Conservation (phyloP, 2,113 vertebrate genomes). For the Aegotheles bennettii region DNA sequence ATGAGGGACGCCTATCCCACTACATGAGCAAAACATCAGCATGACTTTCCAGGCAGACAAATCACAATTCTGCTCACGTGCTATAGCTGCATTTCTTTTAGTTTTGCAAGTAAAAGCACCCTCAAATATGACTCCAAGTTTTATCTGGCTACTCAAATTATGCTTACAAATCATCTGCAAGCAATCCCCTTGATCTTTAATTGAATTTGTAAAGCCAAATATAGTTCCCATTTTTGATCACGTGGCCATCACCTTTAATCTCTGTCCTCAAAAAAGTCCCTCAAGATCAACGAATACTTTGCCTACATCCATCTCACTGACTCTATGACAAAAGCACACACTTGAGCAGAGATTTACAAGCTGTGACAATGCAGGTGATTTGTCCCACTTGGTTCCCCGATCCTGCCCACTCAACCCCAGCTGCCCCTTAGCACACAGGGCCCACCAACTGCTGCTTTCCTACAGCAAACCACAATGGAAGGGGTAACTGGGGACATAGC, state of each 20-base stretch:
- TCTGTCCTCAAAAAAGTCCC: neutral
- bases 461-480: accelerated
- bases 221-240: neutral
- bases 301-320: accelerated
- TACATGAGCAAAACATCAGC: neutral
- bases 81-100: neutral
- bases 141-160: neutral
- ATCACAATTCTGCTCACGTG: neutral
- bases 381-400: no score
- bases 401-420: neutral
- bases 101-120: neutral
- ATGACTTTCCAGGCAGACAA: neutral
- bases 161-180: neutral
- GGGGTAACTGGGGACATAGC: accelerated
- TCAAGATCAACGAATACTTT: neutral
- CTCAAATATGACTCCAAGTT: neutral
- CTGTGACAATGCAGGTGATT: accelerated
- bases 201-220: neutral
- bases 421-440: neutral
- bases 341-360: neutral
- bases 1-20: neutral
- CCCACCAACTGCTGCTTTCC: neutral
- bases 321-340: accelerated
- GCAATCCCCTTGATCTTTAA: neutral
- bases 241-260: neutral